Percentiles rank a stretch among this genome's conserved stretches.
phyloP scores from a whole-genome alignment of 2,888 invertebrate species.

The Liposcelis brunnea region DNA sequence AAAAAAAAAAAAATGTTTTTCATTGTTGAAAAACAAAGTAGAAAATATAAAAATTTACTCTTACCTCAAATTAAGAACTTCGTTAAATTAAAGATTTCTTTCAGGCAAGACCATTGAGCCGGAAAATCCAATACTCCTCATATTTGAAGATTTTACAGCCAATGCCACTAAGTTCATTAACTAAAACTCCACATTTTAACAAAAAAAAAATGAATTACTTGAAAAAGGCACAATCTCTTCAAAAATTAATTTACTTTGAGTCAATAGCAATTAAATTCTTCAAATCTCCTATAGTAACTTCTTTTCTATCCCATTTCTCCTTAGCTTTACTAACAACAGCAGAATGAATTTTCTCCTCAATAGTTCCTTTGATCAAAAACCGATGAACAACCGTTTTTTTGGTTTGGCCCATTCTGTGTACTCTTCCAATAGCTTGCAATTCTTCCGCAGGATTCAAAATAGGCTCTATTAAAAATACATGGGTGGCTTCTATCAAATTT shows the following conservation, averaged over 20 bases:
- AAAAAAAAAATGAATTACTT: too few species aligned
- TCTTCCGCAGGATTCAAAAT: constrained; percentile 54
- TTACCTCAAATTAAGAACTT: too few species aligned
- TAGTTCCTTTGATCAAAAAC: constrained; percentile 46
- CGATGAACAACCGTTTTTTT: constrained; percentile 53
- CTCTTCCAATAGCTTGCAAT: constrained; percentile 56
- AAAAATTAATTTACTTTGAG: not conserved
- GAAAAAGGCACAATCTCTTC: too few species aligned
- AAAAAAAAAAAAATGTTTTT: too few species aligned
- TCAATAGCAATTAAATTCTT: not conserved
- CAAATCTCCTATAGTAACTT: not conserved
- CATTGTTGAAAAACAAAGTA: too few species aligned
- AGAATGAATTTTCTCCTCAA: constrained; percentile 52
- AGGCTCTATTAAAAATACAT: constrained; percentile 58
- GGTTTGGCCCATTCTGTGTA: constrained; percentile 64
- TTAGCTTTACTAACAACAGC: constrained; percentile 23
- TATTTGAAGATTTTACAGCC: too few species aligned
- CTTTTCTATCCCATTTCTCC: not conserved
- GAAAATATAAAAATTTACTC: too few species aligned
- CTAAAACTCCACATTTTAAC: too few species aligned
- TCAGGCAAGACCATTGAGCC: too few species aligned
- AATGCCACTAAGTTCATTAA: too few species aligned
- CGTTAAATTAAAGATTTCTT: too few species aligned
- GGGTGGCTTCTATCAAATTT: constrained; percentile 60
- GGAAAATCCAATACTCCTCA: too few species aligned